Percentiles rank a stretch among this genome's conserved stretches.
phyloP scores from a whole-genome alignment of 2,797 vertebrate species.

The Lerista edwardsae region DNA sequence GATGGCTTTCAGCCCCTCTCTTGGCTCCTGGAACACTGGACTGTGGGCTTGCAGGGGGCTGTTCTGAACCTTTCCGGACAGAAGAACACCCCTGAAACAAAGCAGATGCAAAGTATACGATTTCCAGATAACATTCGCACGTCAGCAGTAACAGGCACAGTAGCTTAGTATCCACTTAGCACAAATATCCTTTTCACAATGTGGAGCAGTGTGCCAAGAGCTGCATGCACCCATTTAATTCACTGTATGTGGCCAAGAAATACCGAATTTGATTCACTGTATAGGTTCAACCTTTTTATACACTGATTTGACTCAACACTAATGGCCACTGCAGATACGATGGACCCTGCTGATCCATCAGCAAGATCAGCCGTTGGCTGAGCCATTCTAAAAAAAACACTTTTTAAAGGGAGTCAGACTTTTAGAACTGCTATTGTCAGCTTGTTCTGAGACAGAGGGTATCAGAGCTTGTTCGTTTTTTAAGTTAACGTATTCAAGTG shows the following conservation, averaged over 20 bases:
- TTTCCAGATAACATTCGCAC: neutral
- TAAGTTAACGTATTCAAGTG: neutral
- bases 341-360: too few species aligned
- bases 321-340: too few species aligned
- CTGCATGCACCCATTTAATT: neutral
- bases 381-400: too few species aligned
- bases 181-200: neutral
- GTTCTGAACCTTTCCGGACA: constrained; percentile 49
- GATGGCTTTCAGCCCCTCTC: constrained; percentile 54
- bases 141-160: neutral
- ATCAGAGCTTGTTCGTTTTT: too few species aligned
- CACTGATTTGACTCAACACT: too few species aligned
- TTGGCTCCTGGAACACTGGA: constrained; percentile 50
- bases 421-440: too few species aligned
- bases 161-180: neutral
- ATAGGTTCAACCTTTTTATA: too few species aligned
- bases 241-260: neutral
- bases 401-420: too few species aligned
- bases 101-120: constrained; percentile 3
- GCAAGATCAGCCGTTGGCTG: too few species aligned
- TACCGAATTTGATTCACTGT: neutral
- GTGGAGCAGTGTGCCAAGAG: neutral
- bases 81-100: constrained; percentile 53
- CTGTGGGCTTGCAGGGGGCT: constrained; percentile 42
- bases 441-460: too few species aligned